phyloP scores from a whole-genome alignment of 1,140 invertebrate genomes.

The Trinorchestia longiramus region DNA sequence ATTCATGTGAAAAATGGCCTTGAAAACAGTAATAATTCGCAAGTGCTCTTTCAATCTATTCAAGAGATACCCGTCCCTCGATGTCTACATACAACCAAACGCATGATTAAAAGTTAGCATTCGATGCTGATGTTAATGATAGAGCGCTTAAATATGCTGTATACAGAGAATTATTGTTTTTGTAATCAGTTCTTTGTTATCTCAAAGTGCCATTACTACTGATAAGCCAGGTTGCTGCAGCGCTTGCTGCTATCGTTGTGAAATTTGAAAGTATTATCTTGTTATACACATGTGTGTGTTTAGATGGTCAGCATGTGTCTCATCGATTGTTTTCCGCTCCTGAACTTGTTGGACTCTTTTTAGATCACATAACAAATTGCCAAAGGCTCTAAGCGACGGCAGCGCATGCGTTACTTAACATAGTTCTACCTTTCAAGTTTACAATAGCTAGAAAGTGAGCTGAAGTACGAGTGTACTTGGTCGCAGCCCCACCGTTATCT shows the following conservation, averaged over 20 bases:
- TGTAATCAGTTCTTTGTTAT: neutral
- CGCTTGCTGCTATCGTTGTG: neutral
- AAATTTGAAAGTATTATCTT: neutral
- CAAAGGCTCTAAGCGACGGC: neutral
- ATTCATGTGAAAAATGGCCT: neutral
- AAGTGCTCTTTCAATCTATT: neutral
- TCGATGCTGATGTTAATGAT: neutral
- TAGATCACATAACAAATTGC: neutral
- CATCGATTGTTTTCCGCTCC: neutral
- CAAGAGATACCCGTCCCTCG: neutral
- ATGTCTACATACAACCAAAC: constrained; percentile 1
- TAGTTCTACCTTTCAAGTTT: neutral
- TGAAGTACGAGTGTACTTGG: neutral
- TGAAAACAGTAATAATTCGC: neutral
- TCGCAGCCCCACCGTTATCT: neutral
- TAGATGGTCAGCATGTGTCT: neutral
- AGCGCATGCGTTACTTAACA: neutral
- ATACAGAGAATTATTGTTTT: neutral
- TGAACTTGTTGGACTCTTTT: neutral
- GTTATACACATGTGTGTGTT: neutral
- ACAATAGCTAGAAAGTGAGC: neutral
- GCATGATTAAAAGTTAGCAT: neutral
- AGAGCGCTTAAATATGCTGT: neutral
- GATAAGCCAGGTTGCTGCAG: neutral
- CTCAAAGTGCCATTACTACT: constrained; percentile 34